Evolutionary conservation across 2,888 invertebrate species (phyloP).

Genomic region (Habroteleia sp.): DNA sequence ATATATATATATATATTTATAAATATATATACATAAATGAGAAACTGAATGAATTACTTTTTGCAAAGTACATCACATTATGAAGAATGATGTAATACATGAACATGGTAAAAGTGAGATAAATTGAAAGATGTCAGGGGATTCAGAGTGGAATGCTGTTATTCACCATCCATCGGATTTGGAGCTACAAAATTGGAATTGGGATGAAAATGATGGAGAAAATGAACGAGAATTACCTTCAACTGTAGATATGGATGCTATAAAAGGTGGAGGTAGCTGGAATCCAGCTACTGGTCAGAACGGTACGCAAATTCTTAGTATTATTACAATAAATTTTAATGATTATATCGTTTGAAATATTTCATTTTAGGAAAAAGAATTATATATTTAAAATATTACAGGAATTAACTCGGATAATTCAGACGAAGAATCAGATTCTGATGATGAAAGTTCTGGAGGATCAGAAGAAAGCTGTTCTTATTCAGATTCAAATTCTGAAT

Average conservation of each 20-base stretch:
- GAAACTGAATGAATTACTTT: slow-evolving; percentile 4
- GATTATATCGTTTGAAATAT: too few species aligned
- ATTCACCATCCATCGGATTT: slow-evolving; percentile 83
- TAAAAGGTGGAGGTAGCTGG: slow-evolving; percentile 82
- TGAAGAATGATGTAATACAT: slow-evolving; percentile 73
- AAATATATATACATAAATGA: slow-evolving; percentile 19
- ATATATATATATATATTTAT: slow-evolving; percentile 6
- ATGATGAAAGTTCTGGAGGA: slow-evolving; percentile 80
- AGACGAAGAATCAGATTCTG: slow-evolving; percentile 81
- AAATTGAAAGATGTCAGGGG: slow-evolving; percentile 78
- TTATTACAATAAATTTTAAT: too few species aligned
- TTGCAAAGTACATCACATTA: slow-evolving; percentile 48
- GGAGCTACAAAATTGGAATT: slow-evolving; percentile 79
- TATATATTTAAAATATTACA: too few species aligned
- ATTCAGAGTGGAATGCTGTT: slow-evolving; percentile 83
- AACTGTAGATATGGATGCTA: slow-evolving; percentile 86
- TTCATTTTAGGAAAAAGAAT: too few species aligned
- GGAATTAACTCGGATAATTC: slow-evolving; percentile 80
- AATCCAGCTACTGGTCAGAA: slow-evolving; percentile 77
- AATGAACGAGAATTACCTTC: slow-evolving; percentile 84
- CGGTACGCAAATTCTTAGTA: too few species aligned
- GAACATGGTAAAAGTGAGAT: slow-evolving; percentile 74
- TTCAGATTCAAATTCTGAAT: slow-evolving; percentile 79
- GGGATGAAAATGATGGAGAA: slow-evolving; percentile 83
- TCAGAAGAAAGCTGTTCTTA: slow-evolving; percentile 80